Evolutionary conservation across 1,140 invertebrate genomes (phyloP), one percentile per base, ranked within the genome.

Genomic region (Aethina tumida): DNA sequence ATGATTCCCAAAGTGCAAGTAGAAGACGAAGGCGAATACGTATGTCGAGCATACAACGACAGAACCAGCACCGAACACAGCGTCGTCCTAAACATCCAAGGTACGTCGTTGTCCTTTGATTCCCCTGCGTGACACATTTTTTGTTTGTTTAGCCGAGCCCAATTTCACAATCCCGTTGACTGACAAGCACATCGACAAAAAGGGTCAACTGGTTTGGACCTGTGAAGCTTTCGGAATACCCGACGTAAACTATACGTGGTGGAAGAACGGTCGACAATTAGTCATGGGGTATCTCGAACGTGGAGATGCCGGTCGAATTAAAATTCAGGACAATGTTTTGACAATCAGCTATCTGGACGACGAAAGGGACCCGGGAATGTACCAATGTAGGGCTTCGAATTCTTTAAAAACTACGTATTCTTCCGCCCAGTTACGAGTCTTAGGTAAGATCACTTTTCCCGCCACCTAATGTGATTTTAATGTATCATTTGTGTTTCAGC

Each of bases 181-280:
- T 17, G 80, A 97, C 59, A 86, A 90, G 61, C 86, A 95, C 51
- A 75, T 94, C 55, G 92, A 97, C 55, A 80, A 81, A 46, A 75
- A 77, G 52, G 77, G 76, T 41, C 78, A 89, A 50, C 61, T 97
- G 2, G 83, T 80, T 0, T 96, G 92, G 84, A 88, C 83, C 20
- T 97, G 94, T 67, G 91, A 96, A 69, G 90, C 92, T 1, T 91
- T 92, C 68, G 91, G 91, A 8, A 88, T 93, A 50, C 93, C 94
- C 2, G 89, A 94, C 63, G 88, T 94, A 0, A 81, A 77, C 43
- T 97, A 96, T 56, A 81, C 74, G 29, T 97, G 93, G 92, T 84
- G 84, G 56, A 85, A 80, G 64, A 90, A 95, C 68, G 87, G 87
- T 3, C 64, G 81, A 52, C 68, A 75, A 15, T 59, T 94, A 1